Evolutionary conservation across 2,888 invertebrate genomes (phyloP).

Genomic region (Hedya salicella): DNA sequence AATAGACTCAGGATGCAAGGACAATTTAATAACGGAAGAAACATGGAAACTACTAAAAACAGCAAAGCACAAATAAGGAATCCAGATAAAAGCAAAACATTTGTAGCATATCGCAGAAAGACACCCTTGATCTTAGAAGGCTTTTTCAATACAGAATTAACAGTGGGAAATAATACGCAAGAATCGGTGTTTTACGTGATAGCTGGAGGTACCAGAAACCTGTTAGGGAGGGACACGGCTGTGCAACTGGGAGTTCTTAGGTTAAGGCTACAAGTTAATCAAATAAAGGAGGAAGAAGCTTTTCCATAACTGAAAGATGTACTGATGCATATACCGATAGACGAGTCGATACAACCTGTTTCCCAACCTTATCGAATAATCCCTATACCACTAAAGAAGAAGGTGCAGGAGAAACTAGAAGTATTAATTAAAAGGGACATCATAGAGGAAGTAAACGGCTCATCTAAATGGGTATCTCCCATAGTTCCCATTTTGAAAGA

Average conservation of each 20-base stretch:
- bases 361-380: not conserved
- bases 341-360: not conserved
- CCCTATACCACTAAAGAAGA: slow-evolving; percentile 8
- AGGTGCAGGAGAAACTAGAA: slow-evolving; percentile 13
- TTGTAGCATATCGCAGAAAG: not conserved
- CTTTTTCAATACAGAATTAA: not conserved
- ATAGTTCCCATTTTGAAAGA: not conserved
- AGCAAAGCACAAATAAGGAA: not conserved
- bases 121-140: not conserved
- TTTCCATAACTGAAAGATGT: not conserved
- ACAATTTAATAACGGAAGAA: not conserved
- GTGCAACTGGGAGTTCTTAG: too few relatives aligned
- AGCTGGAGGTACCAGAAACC: not conserved
- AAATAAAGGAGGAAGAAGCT: not conserved
- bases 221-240: too few relatives aligned
- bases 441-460: slow-evolving; percentile 11
- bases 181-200: not conserved
- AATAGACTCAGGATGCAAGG: slow-evolving; percentile 2
- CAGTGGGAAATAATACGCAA: not conserved
- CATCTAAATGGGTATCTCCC: slow-evolving; percentile 10
- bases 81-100: not conserved
- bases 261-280: too few relatives aligned
- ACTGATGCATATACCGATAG: not conserved
- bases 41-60: too few relatives aligned
- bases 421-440: slow-evolving; percentile 6